These are phyloP conservation scores for Pemphigus obesinymphae DNA, from an alignment of 1,140 invertebrate species.

Conservation along the genomic window DNA sequence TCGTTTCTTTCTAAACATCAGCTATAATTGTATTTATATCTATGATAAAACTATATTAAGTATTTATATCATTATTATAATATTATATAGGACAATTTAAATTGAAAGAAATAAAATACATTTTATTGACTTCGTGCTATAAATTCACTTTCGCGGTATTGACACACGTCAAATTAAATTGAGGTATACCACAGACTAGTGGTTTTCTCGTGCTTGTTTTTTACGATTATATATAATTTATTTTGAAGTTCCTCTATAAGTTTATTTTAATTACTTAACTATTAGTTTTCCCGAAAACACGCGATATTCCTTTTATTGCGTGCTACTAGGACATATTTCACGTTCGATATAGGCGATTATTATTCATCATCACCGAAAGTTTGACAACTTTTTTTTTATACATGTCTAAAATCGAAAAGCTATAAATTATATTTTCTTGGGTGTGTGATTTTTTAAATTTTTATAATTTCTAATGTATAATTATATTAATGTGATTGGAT, in stretches of 20 bases:
- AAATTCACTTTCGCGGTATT: background rate
- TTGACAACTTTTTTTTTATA: background rate
- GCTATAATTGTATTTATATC: background rate
- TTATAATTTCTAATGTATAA: background rate
- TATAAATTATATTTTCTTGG: background rate
- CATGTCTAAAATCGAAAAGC: background rate
- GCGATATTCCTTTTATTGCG: slow-evolving; percentile 1
- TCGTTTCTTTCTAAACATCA: background rate
- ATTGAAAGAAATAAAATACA: background rate
- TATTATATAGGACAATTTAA: background rate
- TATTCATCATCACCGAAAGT: background rate
- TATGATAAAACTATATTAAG: background rate
- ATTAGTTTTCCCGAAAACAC: background rate
- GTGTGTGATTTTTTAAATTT: background rate
- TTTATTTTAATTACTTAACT: slow-evolving; percentile 7
- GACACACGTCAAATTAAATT: background rate
- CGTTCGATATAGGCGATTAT: background rate
- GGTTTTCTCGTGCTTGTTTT: background rate
- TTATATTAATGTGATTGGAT: background rate
- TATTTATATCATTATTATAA: background rate
- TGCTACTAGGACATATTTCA: background rate
- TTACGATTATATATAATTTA: background rate
- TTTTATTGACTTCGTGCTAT: background rate
- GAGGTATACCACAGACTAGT: background rate
- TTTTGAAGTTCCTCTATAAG: background rate